Base-by-base conservation (phyloP, 1,140 invertebrate species). In the Zaprionus camerounensis region DNA sequence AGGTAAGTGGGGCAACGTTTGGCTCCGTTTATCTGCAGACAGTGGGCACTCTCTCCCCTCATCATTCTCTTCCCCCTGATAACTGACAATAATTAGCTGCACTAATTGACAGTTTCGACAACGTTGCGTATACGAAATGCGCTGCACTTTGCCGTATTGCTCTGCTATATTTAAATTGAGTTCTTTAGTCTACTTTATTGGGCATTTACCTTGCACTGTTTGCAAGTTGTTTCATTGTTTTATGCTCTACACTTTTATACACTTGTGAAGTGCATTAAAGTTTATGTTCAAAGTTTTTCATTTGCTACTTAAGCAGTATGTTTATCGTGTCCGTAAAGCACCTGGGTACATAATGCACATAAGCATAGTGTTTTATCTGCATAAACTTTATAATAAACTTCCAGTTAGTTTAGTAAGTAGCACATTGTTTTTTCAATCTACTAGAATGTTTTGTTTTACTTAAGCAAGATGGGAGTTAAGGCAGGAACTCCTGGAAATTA, bases 1-100 rank as follows among this genome's bases (percentile, higher is more conserved):
- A 49, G 38, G 67, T 81, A 88, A 84, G 81, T 88, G 85, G 81
- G 59, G 51, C 84, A 88, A 76, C 73, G 75, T 81, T 78, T 79
- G 64, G 64, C 49, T 78, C 28, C 66, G 63, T 55, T 79, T 59
- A 68, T 66, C 71, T 51, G 61, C 36, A 17, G 28, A 22, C 20
- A 22, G 2, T 17, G 11, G 46, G 9, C 22, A 24, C 11, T 24
- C 12, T 3, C 41, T 41, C 15, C 15, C 2, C 17, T 1, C 13
- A 15, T 31, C 22, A 24, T 15, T 28, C 12, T 31, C 13, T 15
- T 13, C 64, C 31, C 20, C 11, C 31, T 63, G 66, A 70, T 57
- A 75, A 71, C 34, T 71, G 59, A 17, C 41, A 62, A 75, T 51
- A 75, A 57, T 75, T 70, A 62, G 13, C 41, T 64, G 65, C 55